phyloP scores from a whole-genome alignment of 2,888 invertebrate species.

The Mantis religiosa region DNA sequence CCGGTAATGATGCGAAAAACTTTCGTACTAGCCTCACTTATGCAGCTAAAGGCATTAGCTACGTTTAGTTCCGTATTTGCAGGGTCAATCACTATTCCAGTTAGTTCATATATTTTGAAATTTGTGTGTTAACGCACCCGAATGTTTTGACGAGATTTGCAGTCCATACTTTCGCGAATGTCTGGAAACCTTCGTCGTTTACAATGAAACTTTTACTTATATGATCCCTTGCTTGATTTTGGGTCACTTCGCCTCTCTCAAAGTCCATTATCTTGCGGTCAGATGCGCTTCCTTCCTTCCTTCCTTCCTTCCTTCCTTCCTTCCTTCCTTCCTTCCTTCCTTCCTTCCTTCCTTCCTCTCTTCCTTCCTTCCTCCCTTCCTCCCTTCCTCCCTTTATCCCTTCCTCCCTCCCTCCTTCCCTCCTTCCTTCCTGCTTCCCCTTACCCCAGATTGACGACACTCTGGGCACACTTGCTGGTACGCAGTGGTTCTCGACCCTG shows the following conservation, averaged over 20 bases:
- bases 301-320: too few relatives aligned
- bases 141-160: not conserved
- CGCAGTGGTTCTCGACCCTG: not conserved
- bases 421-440: too few relatives aligned
- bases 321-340: too few relatives aligned
- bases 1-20: not conserved
- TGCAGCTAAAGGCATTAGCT: not conserved
- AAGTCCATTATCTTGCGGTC: too few relatives aligned
- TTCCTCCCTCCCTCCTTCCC: not conserved
- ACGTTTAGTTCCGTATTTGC: not conserved
- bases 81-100: not conserved
- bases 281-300: not conserved
- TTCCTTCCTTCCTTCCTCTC: too few relatives aligned
- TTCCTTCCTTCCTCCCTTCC: too few relatives aligned
- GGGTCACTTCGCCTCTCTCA: not conserved
- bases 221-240: not conserved
- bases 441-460: too few relatives aligned
- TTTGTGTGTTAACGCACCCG: not conserved
- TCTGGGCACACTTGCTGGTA: too few relatives aligned
- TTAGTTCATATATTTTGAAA: not conserved
- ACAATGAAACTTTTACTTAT: not conserved
- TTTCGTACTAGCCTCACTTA: too few relatives aligned
- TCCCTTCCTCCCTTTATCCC: too few relatives aligned
- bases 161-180: not conserved
- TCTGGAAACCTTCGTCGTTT: not conserved